Conservation (phyloP, 2,888 invertebrate species). For the Stratiomys singularior region DNA sequence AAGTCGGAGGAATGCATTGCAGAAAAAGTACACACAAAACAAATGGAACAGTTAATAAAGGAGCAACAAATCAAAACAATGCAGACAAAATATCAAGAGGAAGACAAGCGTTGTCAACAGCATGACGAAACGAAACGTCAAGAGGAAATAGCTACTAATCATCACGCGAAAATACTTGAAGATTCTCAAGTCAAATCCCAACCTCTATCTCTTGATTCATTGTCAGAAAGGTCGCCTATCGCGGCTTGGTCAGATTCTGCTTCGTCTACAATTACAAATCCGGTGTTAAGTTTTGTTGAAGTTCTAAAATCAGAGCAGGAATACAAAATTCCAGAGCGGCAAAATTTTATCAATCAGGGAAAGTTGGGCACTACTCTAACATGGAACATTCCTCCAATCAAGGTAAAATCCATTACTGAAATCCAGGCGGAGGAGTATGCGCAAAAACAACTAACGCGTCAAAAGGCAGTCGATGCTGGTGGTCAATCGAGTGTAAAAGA, state of each 20-base stretch:
- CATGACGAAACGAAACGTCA: conserved; percentile 62
- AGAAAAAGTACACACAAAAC: conserved; percentile 60
- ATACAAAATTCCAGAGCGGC: conserved; percentile 63
- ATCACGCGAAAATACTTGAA: conserved; percentile 58
- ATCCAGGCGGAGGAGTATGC: conserved; percentile 84
- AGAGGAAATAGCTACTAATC: conserved; percentile 63
- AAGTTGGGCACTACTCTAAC: conserved; percentile 60
- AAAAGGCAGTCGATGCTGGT: conserved; percentile 55
- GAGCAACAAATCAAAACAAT: conserved; percentile 59
- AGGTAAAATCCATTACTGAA: conserved; percentile 79
- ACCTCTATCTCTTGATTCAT: background rate
- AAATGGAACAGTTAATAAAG: conserved; percentile 60
- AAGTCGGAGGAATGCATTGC: conserved; percentile 55
- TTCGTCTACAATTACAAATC: conserved; percentile 52
- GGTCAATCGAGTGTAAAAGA: conserved; percentile 44
- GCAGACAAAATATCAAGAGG: conserved; percentile 56
- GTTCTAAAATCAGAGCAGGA: conserved; percentile 67
- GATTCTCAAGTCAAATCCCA: conserved; percentile 34
- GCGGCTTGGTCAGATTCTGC: conserved; percentile 62
- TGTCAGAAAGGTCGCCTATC: conserved; percentile 57
- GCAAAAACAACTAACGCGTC: conserved; percentile 58
- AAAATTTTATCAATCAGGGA: conserved; percentile 54
- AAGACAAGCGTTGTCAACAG: conserved; percentile 61
- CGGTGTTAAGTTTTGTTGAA: conserved; percentile 67
- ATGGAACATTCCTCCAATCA: conserved; percentile 62